Evolutionary conservation across 2,113 vertebrate genomes (phyloP), one percentile per base, ranked within the genome.

Genomic region (Vanacampus margaritifer): DNA sequence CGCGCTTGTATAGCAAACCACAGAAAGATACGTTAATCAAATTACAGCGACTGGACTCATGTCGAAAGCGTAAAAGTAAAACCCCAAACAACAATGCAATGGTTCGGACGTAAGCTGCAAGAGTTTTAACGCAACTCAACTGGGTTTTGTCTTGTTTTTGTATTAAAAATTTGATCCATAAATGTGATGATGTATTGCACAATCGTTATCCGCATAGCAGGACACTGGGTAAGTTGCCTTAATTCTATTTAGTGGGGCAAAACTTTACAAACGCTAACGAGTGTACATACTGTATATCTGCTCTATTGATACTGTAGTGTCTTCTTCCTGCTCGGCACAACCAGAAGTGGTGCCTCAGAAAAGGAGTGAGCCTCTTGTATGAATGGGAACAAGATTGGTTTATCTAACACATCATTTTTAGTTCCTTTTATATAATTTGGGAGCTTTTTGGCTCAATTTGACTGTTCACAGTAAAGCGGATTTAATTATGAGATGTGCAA

Each of bases 201-300:
- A 66, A 24, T 69, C 66, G 68, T 67, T 75, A 64, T 16, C 11
- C n/a, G 64, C 63, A 69, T 65, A 83, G 63, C 68, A 84, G 75
- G 75, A 89, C 67, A 81, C 82, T 78, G 78, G 78, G 79, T 72
- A 84, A 79, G 78, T 79, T 88, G 90, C 88, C 91, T 91, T 91
- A 90, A 86, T 79, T 73, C 73, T 75, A 71, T 87, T 79, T 48
- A 75, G 64, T 79, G 65, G 68, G 75, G 78, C 66, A 78, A 65
- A 26, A 76, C 73, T 80, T 74, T 73, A 76, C 60, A 74, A 71
- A 64, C 71, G 64, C 62, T 61, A 72, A 75, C 50, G 73, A 54
- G 72, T 88, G 86, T 82, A 84, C 59, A 85, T 82, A 83, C 73
- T 83, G 65, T 80, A 78, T 79, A 82, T 67, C 74, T 81, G 62